Percentiles rank a stretch among this genome's conserved stretches.
phyloP scores from a whole-genome alignment of 2,113 vertebrate genomes.

The Puntigrus tetrazona region DNA sequence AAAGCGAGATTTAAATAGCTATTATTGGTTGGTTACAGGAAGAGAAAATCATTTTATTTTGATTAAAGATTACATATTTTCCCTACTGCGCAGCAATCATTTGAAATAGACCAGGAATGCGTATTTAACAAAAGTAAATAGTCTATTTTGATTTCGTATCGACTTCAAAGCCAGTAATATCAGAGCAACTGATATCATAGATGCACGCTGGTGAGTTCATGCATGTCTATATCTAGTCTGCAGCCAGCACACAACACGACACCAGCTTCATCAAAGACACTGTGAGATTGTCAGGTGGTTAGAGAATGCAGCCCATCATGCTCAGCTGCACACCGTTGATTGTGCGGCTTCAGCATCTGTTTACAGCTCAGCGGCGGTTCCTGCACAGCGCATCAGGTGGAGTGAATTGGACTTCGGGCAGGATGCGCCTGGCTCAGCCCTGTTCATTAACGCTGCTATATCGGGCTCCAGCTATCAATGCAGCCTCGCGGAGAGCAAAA shows the following conservation, averaged over 20 bases:
- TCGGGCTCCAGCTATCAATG: slow-evolving; percentile 54
- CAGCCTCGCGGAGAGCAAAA: slow-evolving; percentile 27
- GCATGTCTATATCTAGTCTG: background rate
- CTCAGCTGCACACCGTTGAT: slow-evolving; percentile 1
- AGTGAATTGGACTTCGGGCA: slow-evolving; percentile 30
- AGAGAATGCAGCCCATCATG: background rate
- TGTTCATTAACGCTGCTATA: slow-evolving; percentile 55
- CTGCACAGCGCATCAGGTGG: slow-evolving; percentile 43
- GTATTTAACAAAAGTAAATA: background rate
- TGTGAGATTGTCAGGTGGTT: slow-evolving; percentile 8
- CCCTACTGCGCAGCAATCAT: background rate
- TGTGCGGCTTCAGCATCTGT: slow-evolving; percentile 7
- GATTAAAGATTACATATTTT: background rate
- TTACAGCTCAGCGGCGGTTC: slow-evolving; percentile 28
- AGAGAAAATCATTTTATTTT: background rate
- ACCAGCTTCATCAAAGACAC: background rate
- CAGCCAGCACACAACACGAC: background rate
- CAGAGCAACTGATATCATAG: background rate
- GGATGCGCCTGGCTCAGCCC: slow-evolving; percentile 28
- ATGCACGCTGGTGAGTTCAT: background rate
- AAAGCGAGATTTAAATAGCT: no score
- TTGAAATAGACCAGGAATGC: background rate
- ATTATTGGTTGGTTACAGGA: background rate
- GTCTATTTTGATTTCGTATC: background rate
- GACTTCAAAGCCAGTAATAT: background rate